Evolutionary conservation across 2,797 vertebrate genomes (phyloP), one percentile per base, ranked within the genome.

Genomic region (Enteromius paludinosus): DNA sequence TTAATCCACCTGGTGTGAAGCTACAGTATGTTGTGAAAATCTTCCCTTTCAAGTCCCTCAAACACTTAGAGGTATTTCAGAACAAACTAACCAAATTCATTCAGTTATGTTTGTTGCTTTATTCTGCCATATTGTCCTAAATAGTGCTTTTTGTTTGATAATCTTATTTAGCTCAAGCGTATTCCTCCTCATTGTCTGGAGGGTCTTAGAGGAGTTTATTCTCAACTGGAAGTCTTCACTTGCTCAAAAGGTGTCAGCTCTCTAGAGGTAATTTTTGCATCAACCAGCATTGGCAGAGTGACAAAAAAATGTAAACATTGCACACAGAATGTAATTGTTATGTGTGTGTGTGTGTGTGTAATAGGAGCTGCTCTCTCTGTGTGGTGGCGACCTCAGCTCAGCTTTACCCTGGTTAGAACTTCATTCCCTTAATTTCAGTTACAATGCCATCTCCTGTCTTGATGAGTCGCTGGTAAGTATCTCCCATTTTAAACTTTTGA

Each of bases 341-440:
- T 84, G 10, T 49, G 6, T 85, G 8, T 84, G 79, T 86, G 12
- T n/a, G n/a, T 88, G 52, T 70, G 28, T 85, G 62, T 78, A 74
- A 87, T 56, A 99, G 98, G 98, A 99, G 91, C 94, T 99, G 6
- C 94, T 99, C 38, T 97, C 97, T 30, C 93, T 96, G 30, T 98
- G 98, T 10, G 98, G 97, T 15, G 98, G 97, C 0, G 98, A 99
- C 90, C 93, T 98, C 84, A 98, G 96, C 90, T 97, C 96, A 69
- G 98, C 97, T 3, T 93, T 99, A 79, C 97, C 98, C 0, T 99
- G 98, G 98, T 88, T 98, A 86, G 97, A 98, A 73, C 87, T 99
- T 86, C 97, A 97, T 88, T 97, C 95, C 2, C 94, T 98, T 28
- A 96, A 98, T 92, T 99, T 99, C 89, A 98, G 98, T 94, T 96